phyloP scores from a whole-genome alignment of 2,113 vertebrate species.

The Centrocercus urophasianus region DNA sequence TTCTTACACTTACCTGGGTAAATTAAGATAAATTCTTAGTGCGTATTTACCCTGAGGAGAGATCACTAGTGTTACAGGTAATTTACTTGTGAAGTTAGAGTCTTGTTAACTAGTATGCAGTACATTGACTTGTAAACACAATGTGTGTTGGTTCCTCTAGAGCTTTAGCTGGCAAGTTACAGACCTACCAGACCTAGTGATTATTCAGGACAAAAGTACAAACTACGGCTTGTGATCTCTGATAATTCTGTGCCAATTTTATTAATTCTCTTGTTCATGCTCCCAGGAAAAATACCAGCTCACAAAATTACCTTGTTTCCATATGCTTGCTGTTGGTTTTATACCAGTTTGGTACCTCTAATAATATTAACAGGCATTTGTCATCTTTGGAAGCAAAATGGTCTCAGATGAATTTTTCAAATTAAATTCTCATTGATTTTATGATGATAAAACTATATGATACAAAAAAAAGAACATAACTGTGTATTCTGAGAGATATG shows the following conservation, averaged over 20 bases:
- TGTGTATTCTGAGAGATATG: not conserved
- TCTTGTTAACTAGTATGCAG: fast-evolving
- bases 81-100: not conserved
- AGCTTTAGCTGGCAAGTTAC: not conserved
- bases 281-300: not conserved
- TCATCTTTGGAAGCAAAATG: not conserved
- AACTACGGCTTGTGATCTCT: not conserved
- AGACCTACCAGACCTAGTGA: not conserved
- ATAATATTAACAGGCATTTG: not conserved
- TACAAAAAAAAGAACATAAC: not conserved
- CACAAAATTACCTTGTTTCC: not conserved
- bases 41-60: not conserved
- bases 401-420: not conserved
- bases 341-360: not conserved
- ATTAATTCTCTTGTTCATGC: not conserved
- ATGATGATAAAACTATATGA: not conserved
- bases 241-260: not conserved
- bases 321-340: not conserved
- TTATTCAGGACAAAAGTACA: not conserved
- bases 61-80: not conserved
- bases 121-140: not conserved
- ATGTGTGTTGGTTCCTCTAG: not conserved
- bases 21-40: not conserved
- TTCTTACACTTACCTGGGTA: not conserved
- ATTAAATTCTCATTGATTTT: not conserved